A percentile compares a stretch with the other conserved stretches of the same genome.
phyloP scores from a whole-genome alignment of 2,113 vertebrate genomes.

The Trachemys scripta region DNA sequence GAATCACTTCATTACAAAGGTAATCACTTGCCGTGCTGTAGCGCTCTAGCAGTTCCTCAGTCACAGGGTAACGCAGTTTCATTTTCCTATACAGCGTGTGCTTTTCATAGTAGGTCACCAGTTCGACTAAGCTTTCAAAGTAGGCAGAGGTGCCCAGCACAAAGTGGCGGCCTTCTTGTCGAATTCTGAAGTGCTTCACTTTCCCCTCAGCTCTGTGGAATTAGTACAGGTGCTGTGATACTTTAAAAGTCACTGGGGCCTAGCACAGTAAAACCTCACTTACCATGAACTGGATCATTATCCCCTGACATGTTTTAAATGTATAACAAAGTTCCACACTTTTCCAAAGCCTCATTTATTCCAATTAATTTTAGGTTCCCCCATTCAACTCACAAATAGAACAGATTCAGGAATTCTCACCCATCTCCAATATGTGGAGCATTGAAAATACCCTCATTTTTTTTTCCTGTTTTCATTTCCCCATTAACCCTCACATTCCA shows the following conservation, averaged over 20 bases:
- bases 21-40: conserved; percentile 86
- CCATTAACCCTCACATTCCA: background rate
- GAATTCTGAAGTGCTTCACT: conserved; percentile 96
- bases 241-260: rapidly evolving
- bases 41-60: conserved; percentile 89
- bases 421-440: background rate
- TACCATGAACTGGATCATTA: background rate
- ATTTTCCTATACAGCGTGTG: conserved; percentile 94
- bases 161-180: conserved; percentile 88
- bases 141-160: conserved; percentile 93
- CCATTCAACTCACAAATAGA: background rate
- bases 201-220: conserved; percentile 90
- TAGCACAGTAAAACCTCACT: background rate
- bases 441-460: background rate
- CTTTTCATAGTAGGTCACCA: conserved; percentile 93
- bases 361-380: background rate
- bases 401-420: background rate
- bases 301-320: background rate
- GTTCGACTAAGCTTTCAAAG: conserved; percentile 94
- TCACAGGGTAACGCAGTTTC: conserved; percentile 95
- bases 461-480: background rate
- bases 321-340: rapidly evolving
- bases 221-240: background rate
- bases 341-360: background rate
- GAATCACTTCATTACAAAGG: rapidly evolving